Evolutionary conservation across 2,888 invertebrate genomes (phyloP).

Genomic region (Pherbina coryleti): DNA sequence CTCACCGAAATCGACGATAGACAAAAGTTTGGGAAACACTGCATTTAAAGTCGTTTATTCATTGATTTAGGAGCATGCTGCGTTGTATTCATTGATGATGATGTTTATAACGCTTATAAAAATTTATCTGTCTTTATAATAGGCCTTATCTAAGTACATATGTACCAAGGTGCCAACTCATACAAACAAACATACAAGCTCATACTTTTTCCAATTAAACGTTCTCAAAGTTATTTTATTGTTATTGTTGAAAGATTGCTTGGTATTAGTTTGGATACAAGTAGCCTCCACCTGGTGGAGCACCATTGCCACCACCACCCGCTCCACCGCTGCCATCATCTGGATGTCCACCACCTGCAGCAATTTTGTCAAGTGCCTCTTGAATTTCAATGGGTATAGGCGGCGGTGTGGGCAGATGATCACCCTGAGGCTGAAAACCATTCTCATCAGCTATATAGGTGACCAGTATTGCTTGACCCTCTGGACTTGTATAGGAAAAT

Average conservation of each 20-base stretch:
- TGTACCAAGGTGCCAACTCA: too few relatives aligned
- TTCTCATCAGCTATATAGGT: conserved; percentile 81
- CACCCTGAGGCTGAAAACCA: conserved; percentile 75
- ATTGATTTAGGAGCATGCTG: too few relatives aligned
- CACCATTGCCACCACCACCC: conserved; percentile 40
- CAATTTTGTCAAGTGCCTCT: conserved; percentile 65
- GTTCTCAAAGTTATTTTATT: neutral
- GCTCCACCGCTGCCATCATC: conserved; percentile 59
- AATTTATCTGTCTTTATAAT: too few relatives aligned
- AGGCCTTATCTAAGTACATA: too few relatives aligned
- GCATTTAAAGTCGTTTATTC: too few relatives aligned
- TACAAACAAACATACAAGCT: too few relatives aligned
- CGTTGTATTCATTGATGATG: too few relatives aligned
- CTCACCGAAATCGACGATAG: too few relatives aligned
- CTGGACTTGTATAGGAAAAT: conserved; percentile 80
- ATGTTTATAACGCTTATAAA: too few relatives aligned
- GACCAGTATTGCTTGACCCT: conserved; percentile 76
- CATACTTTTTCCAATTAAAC: too few relatives aligned
- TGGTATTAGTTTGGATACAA: neutral
- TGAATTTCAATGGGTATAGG: conserved; percentile 83
- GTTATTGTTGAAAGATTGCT: neutral
- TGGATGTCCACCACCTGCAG: conserved; percentile 63
- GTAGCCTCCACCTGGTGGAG: conserved; percentile 48
- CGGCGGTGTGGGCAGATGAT: conserved; percentile 85
- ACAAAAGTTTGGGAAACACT: too few relatives aligned